phyloP scores from a whole-genome alignment of 1,140 invertebrate genomes.

The Drosophila pseudoobscura region DNA sequence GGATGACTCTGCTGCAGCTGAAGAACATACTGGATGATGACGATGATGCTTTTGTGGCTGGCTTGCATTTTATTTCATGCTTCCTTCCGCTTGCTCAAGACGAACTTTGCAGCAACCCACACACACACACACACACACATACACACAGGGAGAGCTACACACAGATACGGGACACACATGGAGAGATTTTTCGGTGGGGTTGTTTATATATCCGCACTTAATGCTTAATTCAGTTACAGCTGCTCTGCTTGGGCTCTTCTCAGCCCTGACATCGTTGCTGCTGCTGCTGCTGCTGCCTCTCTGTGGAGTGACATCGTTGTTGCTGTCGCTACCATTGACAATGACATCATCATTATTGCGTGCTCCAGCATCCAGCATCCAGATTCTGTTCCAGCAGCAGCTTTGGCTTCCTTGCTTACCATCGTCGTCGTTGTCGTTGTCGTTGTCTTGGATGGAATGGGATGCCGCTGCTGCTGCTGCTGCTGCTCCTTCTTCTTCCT shows the following conservation, averaged over 20 bases:
- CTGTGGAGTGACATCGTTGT: slow-evolving; percentile 35
- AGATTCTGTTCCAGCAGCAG: slow-evolving; percentile 14
- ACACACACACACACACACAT: slow-evolving; percentile 27
- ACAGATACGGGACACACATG: slow-evolving; percentile 27
- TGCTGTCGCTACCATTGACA: slow-evolving; percentile 66
- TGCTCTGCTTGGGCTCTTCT: slow-evolving; percentile 48
- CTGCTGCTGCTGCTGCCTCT: slow-evolving; percentile 16
- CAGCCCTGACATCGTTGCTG: slow-evolving; percentile 48
- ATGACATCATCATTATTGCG: slow-evolving; percentile 82
- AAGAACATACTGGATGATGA: slow-evolving; percentile 9
- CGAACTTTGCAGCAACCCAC: slow-evolving; percentile 41
- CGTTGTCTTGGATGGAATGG: neutral
- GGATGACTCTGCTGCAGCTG: slow-evolving; percentile 12
- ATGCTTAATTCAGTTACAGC: slow-evolving; percentile 81
- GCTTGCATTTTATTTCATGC: slow-evolving; percentile 78
- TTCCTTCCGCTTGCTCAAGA: slow-evolving; percentile 67
- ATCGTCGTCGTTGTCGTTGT: slow-evolving; percentile 37
- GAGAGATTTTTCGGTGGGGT: slow-evolving; percentile 70
- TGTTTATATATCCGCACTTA: slow-evolving; percentile 81
- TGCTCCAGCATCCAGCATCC: slow-evolving; percentile 51
- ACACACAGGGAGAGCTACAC: slow-evolving; percentile 16
- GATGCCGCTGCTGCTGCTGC: slow-evolving; percentile 13
- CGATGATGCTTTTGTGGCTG: slow-evolving; percentile 33
- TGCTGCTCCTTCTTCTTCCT: slow-evolving; percentile 43
- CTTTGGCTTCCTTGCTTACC: slow-evolving; percentile 47